Percentiles rank a stretch among this genome's conserved stretches.
These are phyloP conservation scores for Heliconius cydno DNA, from an alignment of 2,888 invertebrate genomes.

Conservation along the genomic window DNA sequence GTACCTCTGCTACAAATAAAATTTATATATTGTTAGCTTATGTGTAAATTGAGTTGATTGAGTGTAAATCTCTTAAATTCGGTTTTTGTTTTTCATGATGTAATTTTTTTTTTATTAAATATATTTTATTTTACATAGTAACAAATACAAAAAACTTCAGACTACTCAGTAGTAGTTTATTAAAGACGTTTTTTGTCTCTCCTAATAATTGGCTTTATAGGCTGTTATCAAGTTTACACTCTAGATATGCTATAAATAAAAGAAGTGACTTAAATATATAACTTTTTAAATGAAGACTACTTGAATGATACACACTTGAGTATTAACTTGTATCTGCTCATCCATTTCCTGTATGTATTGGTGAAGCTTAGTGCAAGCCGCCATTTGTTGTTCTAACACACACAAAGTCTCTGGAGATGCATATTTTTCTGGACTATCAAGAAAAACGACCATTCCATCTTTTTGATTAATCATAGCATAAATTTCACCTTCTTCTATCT, in stretches of 20 bases:
- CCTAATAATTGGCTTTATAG: too few relatives aligned
- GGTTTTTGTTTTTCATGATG: too few relatives aligned
- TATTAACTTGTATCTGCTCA: conserved; percentile 96
- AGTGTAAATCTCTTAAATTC: too few relatives aligned
- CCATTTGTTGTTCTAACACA: conserved; percentile 93
- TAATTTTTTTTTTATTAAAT: too few relatives aligned
- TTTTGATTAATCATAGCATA: conserved; percentile 98
- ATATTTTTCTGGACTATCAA: conserved; percentile 97
- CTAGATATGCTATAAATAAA: neutral
- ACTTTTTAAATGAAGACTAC: neutral
- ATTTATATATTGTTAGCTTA: too few relatives aligned
- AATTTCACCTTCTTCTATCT: conserved; percentile 98
- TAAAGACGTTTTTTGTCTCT: too few relatives aligned
- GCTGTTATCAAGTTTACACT: neutral
- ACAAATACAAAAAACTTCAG: too few relatives aligned
- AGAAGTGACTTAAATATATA: neutral
- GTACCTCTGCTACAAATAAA: neutral
- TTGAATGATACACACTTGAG: conserved; percentile 83
- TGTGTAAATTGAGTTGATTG: too few relatives aligned
- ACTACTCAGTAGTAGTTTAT: too few relatives aligned
- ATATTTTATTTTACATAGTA: too few relatives aligned
- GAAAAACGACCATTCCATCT: conserved; percentile 98
- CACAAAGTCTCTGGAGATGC: conserved; percentile 94
- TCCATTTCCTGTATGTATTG: conserved; percentile 96
- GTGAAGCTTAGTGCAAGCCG: conserved; percentile 93